phyloP scores from a whole-genome alignment of 2,888 invertebrate genomes.

The Nesidiocoris tenuis region DNA sequence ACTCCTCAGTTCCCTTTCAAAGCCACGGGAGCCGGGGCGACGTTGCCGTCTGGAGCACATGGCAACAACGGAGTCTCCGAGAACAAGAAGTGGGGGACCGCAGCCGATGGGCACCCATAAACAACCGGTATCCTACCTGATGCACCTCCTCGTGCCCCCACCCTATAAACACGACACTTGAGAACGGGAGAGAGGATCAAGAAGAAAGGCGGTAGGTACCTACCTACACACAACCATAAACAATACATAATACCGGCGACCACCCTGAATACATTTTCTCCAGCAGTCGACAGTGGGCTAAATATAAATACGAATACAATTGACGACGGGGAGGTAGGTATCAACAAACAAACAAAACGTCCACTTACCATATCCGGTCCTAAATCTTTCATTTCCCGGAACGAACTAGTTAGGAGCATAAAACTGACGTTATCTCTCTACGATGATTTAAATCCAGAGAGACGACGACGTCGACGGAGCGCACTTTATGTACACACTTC shows the following conservation, averaged over 20 bases:
- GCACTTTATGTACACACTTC: constrained; percentile 31
- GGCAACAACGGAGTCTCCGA: constrained; percentile 33
- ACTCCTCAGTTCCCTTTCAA: neutral
- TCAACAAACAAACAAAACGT: too few relatives aligned
- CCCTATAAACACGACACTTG: neutral
- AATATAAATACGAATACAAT: too few relatives aligned
- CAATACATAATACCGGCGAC: neutral
- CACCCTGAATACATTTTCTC: neutral
- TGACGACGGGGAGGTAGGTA: too few relatives aligned
- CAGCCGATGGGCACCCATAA: constrained; percentile 9
- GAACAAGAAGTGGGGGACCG: neutral
- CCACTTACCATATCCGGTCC: constrained; percentile 76
- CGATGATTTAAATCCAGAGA: constrained; percentile 37
- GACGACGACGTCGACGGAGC: neutral
- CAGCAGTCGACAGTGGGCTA: too few relatives aligned
- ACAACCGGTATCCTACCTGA: constrained; percentile 30
- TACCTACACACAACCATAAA: too few relatives aligned
- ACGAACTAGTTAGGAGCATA: constrained; percentile 51
- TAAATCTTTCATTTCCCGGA: constrained; percentile 72
- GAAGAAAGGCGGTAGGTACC: neutral
- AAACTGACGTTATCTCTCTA: constrained; percentile 41
- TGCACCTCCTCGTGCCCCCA: constrained; percentile 29
- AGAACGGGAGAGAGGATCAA: neutral
- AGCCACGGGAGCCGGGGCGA: constrained; percentile 16
- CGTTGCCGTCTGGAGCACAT: constrained; percentile 34